Conservation (phyloP, 2,888 invertebrate species). For the Leptothorax acervorum region DNA sequence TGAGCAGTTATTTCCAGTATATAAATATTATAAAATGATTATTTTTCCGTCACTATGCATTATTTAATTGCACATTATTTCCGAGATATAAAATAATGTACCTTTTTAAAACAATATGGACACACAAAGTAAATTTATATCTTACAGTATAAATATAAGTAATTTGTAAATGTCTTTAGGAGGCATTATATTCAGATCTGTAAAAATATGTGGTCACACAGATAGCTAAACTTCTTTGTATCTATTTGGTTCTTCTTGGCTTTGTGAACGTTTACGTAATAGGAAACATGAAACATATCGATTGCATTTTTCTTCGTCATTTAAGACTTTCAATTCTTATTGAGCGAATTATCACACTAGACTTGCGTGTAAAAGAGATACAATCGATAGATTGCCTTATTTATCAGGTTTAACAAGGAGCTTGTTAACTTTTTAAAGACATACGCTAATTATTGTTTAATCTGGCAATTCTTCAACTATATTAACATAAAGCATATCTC, state of each 20-base stretch:
- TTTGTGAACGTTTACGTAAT: conserved; percentile 30
- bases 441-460: not conserved
- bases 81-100: not conserved
- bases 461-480: not conserved
- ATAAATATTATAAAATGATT: conserved; percentile 62
- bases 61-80: conserved; percentile 36
- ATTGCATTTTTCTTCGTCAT: conserved; percentile 34
- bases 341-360: conserved; percentile 73
- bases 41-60: conserved; percentile 45
- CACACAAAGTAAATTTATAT: conserved; percentile 3
- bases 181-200: conserved; percentile 22
- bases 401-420: conserved; percentile 6
- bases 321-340: conserved; percentile 61
- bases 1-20: conserved; percentile 42
- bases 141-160: conserved; percentile 22
- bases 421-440: not conserved
- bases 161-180: not conserved
- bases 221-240: not conserved
- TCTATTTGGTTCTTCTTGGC: not conserved
- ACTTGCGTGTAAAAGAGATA: conserved; percentile 48
- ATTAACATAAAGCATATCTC: conserved; percentile 45
- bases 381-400: conserved; percentile 22
- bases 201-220: conserved; percentile 21
- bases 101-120: not conserved
- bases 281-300: conserved; percentile 55